phyloP scores from a whole-genome alignment of 2,797 vertebrate genomes.

The Tiaroga cobitis region DNA sequence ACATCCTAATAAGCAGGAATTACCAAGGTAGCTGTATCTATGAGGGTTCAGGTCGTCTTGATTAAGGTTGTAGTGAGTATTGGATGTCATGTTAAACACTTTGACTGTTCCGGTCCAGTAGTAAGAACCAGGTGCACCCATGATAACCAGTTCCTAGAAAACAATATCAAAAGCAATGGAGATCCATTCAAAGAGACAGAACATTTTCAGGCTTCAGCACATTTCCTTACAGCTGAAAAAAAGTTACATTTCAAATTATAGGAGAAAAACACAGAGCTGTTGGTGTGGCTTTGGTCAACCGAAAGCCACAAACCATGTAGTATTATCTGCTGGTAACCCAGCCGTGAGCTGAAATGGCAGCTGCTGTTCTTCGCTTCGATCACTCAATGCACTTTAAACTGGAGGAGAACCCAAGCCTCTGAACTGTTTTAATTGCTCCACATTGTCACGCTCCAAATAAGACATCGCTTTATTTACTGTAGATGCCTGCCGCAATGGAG shows the following conservation, averaged over 20 bases:
- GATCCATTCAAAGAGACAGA: conserved; percentile 19
- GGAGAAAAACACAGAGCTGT: conserved; percentile 45
- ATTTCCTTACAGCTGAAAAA: neutral
- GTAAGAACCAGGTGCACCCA: conserved; percentile 97
- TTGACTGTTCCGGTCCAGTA: conserved; percentile 98
- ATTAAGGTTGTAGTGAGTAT: conserved; percentile 86
- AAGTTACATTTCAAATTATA: conserved; percentile 24
- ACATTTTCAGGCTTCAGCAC: neutral
- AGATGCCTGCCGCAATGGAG: neutral
- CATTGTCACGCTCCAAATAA: neutral
- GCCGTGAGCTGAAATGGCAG: conserved; percentile 58
- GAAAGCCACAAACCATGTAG: conserved; percentile 71
- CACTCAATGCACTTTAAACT: conserved; percentile 56
- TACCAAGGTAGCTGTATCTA: conserved; percentile 94
- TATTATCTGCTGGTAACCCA: conserved; percentile 72
- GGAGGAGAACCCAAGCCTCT: conserved; percentile 52
- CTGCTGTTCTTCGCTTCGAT: conserved; percentile 65
- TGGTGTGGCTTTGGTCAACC: conserved; percentile 75
- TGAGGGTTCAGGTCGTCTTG: conserved; percentile 85
- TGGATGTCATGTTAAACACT: conserved; percentile 94
- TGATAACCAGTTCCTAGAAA: conserved; percentile 93
- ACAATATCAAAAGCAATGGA: conserved; percentile 5
- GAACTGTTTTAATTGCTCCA: conserved; percentile 56
- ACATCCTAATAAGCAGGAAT: neutral
- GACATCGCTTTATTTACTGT: neutral